A percentile compares a stretch with the other conserved stretches of the same genome.
These are phyloP conservation scores for Pristiophorus japonicus DNA, from an alignment of 2,113 vertebrate species.

Conservation along the genomic window DNA sequence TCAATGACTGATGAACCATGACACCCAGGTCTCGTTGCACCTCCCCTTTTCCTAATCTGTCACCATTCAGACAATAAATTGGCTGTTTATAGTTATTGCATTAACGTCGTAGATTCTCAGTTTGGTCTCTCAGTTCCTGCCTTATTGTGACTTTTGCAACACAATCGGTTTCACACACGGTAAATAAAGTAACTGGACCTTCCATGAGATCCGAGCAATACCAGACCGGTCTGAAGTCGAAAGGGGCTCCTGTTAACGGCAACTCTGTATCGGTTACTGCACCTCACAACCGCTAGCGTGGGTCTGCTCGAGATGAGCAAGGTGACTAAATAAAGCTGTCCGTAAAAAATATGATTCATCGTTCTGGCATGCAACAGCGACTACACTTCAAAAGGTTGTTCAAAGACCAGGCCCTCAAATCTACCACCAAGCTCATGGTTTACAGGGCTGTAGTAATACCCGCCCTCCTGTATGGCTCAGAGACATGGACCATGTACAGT, in stretches of 20 bases:
- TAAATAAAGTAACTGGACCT: background rate
- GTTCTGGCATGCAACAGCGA: background rate
- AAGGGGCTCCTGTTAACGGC: background rate
- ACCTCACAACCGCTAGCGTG: background rate
- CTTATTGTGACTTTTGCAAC: background rate
- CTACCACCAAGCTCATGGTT: too few relatives aligned
- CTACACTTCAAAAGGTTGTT: too few relatives aligned
- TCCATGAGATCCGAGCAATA: background rate
- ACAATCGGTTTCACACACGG: background rate
- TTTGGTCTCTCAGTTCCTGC: background rate
- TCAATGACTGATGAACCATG: too few relatives aligned
- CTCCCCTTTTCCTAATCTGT: too few relatives aligned
- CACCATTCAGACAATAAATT: too few relatives aligned
- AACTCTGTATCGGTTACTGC: background rate
- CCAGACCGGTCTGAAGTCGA: background rate
- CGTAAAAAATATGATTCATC: background rate
- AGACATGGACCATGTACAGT: too few relatives aligned
- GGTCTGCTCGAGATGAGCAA: background rate
- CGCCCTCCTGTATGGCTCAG: too few relatives aligned
- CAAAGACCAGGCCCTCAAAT: too few relatives aligned
- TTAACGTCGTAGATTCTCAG: too few relatives aligned
- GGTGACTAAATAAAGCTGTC: background rate
- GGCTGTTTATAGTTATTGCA: background rate
- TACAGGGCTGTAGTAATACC: too few relatives aligned
- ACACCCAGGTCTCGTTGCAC: too few relatives aligned